phyloP scores from a whole-genome alignment of 2,797 vertebrate species.

The Hylomyscus alleni region DNA sequence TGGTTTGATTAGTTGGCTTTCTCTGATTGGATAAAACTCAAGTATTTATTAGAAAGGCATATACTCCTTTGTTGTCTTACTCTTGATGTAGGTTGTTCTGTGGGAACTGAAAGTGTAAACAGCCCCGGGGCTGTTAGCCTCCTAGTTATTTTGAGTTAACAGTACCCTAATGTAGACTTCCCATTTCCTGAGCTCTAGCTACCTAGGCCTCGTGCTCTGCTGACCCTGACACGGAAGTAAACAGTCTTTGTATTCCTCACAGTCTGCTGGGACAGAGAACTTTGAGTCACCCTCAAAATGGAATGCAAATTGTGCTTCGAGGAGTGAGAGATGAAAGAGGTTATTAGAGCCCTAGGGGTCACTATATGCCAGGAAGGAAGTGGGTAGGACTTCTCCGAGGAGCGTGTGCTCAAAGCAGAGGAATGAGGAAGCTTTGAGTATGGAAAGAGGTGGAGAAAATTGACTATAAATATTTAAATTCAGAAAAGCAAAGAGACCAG shows the following conservation, averaged over 20 bases:
- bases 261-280: not conserved
- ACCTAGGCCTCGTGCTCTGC: not conserved
- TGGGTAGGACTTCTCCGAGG: not conserved
- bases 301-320: not conserved
- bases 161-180: not conserved
- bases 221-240: not conserved
- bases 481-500: not conserved
- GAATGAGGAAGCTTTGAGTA: not conserved
- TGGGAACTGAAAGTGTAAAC: not conserved
- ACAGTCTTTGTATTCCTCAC: not conserved
- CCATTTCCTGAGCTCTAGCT: not conserved
- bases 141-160: not conserved
- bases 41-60: not conserved
- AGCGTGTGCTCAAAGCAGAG: not conserved
- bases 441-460: not conserved
- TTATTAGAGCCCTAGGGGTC: not conserved
- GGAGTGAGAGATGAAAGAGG: not conserved
- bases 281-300: conserved; percentile 17
- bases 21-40: not conserved
- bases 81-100: not conserved
- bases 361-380: not conserved
- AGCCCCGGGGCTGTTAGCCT: not conserved
- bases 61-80: not conserved
- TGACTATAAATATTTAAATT: not conserved
- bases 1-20: not conserved